phyloP scores from a whole-genome alignment of 2,113 vertebrate genomes.

The Saccopteryx leptura region DNA sequence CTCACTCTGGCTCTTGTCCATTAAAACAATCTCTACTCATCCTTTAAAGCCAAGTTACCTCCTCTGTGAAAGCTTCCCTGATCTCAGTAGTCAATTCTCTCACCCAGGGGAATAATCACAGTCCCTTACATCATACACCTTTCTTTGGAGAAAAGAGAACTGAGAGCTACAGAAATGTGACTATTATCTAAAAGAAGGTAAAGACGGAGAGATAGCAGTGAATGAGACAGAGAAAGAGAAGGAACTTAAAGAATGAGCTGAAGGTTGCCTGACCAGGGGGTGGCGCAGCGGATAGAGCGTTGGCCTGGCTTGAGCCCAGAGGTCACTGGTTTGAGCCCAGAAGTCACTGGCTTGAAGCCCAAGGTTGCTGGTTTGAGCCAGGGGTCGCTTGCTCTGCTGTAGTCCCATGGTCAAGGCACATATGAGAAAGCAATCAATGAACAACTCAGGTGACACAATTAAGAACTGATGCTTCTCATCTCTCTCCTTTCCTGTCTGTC shows the following conservation, averaged over 20 bases:
- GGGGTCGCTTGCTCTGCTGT: no score
- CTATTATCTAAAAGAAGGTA: not conserved
- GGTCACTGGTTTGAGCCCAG: no score
- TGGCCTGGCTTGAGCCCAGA: no score
- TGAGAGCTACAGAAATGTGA: not conserved
- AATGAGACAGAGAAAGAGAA: not conserved
- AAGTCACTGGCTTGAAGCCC: no score
- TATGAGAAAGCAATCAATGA: no score
- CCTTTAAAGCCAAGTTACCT: not conserved
- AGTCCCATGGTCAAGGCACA: no score
- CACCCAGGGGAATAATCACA: not conserved
- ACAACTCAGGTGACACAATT: no score
- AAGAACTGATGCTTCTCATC: no score
- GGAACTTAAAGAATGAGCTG: not conserved
- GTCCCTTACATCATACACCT: no score
- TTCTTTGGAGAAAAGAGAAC: not conserved
- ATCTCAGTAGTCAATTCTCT: not conserved
- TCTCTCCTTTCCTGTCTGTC: no score
- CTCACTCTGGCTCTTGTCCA: not conserved
- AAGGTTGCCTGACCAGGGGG: not conserved
- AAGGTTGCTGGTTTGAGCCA: no score
- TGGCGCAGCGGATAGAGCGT: no score
- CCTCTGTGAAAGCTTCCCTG: not conserved
- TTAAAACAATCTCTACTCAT: not conserved
- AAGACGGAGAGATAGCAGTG: not conserved